Base-by-base conservation (phyloP, 1,140 invertebrate genomes). In the Drosophila funebris region DNA sequence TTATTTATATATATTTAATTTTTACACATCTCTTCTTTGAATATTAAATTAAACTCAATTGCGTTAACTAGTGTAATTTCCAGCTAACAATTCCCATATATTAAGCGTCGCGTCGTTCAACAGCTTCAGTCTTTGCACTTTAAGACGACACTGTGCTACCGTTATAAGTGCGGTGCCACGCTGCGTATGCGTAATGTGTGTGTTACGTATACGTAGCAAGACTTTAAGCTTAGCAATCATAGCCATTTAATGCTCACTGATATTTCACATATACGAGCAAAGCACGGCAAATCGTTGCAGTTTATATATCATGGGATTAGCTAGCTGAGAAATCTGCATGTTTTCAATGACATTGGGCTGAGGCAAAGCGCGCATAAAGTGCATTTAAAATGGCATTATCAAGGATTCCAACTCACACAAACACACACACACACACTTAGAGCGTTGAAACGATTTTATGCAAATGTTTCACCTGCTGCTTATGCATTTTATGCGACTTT, bases 381-480 rank as follows among this genome's bases (percentile, higher is more conserved):
- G 83, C 82, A 85, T 76, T 82, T 84, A 82, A 78, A 87, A 82
- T 72, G 78, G 63, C 75, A 85, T 85, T 82, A 78, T 78, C 66
- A 68, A 44, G 44, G 18, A 20, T 67, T 33, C n/a, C 14, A 43
- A 57, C 56, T 61, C 36, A 36, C 60, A 66, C 50, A 66, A 27
- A 41, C 24, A 44, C 11, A 56, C 18, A 36, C 27, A 62, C 14
- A 33, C 16, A 18, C 7, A 27, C n/a, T n/a, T n/a, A n/a, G n/a
- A n/a, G n/a, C 29, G 22, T 14, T 5, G 3, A 6, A 67, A 22
- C 22, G 39, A 60, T 58, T 80, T 87, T 85, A 87, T 87, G 82
- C 71, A 85, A 85, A 85, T 85, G 74, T 54, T 44, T 18, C 41
- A 68, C 52, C 70, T 37, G 69, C 46, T 63, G 62, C 31, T 67